phyloP scores from a whole-genome alignment of 1,140 invertebrate species.

The Nasonia longicornis region DNA sequence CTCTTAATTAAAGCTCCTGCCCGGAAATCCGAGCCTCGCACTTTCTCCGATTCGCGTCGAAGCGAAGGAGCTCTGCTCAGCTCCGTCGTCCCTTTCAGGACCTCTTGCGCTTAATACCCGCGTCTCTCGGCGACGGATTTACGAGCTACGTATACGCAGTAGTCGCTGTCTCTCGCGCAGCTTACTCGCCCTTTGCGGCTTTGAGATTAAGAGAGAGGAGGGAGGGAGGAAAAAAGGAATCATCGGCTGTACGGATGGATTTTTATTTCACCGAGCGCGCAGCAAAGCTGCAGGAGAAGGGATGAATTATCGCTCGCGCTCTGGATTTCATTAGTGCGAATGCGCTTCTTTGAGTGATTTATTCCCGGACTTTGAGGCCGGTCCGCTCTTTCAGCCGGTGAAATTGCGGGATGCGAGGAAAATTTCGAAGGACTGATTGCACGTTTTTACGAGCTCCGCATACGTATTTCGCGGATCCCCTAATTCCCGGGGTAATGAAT shows the following conservation, averaged over 20 bases:
- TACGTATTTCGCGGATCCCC: no score
- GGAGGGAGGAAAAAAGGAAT: background rate
- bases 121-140: constrained; percentile 48
- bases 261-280: background rate
- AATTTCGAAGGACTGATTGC: constrained; percentile 6
- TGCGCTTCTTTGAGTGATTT: constrained; percentile 18
- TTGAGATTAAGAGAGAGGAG: background rate
- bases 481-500: background rate
- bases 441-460: no score
- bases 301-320: background rate
- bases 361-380: background rate
- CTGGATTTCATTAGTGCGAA: constrained; percentile 18
- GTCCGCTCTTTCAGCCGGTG: no score
- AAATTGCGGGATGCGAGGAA: background rate
- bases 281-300: background rate
- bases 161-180: background rate
- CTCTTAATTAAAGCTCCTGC: constrained; percentile 63
- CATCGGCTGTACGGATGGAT: background rate
- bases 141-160: constrained; percentile 35
- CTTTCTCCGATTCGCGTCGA: constrained; percentile 34
- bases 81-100: constrained; percentile 31
- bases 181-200: background rate
- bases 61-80: constrained; percentile 40
- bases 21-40: constrained; percentile 57
- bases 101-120: constrained; percentile 33